These are phyloP conservation scores for Apantesis nais DNA, from an alignment of 2,888 invertebrate species.

Conservation along the genomic window DNA sequence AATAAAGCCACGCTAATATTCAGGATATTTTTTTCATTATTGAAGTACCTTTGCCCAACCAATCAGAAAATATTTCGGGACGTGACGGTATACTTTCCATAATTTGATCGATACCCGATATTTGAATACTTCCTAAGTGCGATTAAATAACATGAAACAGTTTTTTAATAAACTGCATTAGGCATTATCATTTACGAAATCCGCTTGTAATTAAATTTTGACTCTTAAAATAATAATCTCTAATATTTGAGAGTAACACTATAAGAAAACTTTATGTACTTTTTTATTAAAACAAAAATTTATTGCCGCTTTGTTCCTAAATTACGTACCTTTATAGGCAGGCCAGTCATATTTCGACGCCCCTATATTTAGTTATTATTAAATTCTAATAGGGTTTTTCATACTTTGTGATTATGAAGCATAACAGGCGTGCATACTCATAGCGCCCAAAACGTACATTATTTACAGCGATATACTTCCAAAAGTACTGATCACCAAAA, in stretches of 20 bases:
- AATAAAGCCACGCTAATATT: not conserved
- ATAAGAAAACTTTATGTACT: not conserved
- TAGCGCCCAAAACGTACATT: too few species aligned
- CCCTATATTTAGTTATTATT: too few species aligned
- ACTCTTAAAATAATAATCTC: not conserved
- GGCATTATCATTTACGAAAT: not conserved
- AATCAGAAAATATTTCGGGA: not conserved
- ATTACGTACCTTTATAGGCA: not conserved
- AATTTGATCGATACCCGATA: conserved; percentile 7
- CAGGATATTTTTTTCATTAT: not conserved
- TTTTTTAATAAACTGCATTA: not conserved
- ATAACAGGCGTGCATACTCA: too few species aligned
- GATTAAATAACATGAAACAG: not conserved
- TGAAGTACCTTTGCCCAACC: not conserved
- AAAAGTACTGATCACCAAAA: not conserved
- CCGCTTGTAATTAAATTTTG: not conserved
- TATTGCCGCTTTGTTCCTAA: not conserved
- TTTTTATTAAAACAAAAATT: too few species aligned
- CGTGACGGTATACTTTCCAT: not conserved
- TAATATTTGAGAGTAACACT: not conserved
- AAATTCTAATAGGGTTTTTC: too few species aligned
- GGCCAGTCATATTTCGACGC: too few species aligned
- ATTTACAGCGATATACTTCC: too few species aligned
- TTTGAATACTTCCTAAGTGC: not conserved
- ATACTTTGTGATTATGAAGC: not conserved